These are phyloP conservation scores for Priocnemis perturbator DNA, from an alignment of 2,888 invertebrate species.

Conservation along the genomic window DNA sequence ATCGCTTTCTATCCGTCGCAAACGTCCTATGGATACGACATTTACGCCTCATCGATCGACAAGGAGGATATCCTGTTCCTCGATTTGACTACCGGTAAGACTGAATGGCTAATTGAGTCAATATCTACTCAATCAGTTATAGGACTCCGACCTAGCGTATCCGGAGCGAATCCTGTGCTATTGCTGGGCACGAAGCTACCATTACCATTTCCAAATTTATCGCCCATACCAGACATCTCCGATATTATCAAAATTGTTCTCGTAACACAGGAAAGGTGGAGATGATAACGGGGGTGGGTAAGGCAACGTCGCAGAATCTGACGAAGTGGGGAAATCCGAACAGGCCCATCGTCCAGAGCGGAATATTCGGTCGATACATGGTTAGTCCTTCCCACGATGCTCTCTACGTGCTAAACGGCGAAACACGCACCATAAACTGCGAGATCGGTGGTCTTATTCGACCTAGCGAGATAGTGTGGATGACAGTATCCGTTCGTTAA, in stretches of 20 bases:
- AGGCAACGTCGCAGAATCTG: conserved; percentile 78
- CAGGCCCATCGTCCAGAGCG: conserved; percentile 82
- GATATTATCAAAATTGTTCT: neutral
- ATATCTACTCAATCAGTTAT: conserved; percentile 6
- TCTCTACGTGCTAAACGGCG: conserved; percentile 83
- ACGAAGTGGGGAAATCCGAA: conserved; percentile 82
- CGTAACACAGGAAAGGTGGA: conserved; percentile 81
- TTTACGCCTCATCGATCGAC: conserved; percentile 84
- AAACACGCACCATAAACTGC: conserved; percentile 84
- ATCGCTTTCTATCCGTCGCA: conserved; percentile 85
- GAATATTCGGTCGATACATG: conserved; percentile 84
- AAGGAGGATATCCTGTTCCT: conserved; percentile 84
- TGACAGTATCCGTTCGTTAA: conserved; percentile 76
- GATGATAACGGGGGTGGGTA: conserved; percentile 84
- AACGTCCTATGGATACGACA: conserved; percentile 84
- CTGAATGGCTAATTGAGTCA: neutral
- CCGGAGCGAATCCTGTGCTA: too few relatives aligned
- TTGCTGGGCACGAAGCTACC: too few relatives aligned
- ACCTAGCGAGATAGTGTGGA: conserved; percentile 82
- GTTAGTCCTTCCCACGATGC: conserved; percentile 84
- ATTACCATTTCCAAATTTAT: too few relatives aligned
- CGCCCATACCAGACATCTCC: too few relatives aligned
- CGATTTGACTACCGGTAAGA: conserved; percentile 81
- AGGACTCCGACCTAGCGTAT: neutral
- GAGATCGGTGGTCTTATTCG: conserved; percentile 83